Conservation (phyloP, 2,888 invertebrate species). For the Folsomia manolachei region DNA sequence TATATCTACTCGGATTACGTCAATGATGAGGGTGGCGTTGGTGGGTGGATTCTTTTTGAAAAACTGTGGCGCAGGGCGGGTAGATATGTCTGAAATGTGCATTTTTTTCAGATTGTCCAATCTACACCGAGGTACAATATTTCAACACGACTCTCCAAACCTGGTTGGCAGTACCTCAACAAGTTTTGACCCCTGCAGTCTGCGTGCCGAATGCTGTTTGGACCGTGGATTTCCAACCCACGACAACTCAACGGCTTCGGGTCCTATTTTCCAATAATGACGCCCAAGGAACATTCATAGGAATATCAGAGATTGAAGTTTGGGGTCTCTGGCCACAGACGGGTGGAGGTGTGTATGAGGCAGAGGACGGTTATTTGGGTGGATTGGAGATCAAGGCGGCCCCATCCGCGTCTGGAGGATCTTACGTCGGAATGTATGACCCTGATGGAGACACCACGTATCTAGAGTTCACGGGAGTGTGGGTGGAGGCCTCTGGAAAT, state of each 20-base stretch:
- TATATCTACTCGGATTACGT: slow-evolving; percentile 39
- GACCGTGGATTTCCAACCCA: slow-evolving; percentile 38
- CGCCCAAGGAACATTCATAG: slow-evolving; percentile 39
- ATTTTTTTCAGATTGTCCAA: slow-evolving; percentile 43
- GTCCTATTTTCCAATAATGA: slow-evolving; percentile 37
- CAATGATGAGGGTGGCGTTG: slow-evolving; percentile 30
- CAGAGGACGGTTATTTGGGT: slow-evolving; percentile 43
- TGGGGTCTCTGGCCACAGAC: slow-evolving; percentile 48
- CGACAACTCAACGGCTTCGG: slow-evolving; percentile 35
- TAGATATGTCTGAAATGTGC: background rate
- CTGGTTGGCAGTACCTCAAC: slow-evolving; percentile 32
- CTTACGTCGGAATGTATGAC: slow-evolving; percentile 38
- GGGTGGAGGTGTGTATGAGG: slow-evolving; percentile 33
- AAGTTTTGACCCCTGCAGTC: slow-evolving; percentile 20
- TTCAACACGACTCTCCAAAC: slow-evolving; percentile 4
- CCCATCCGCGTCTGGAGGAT: slow-evolving; percentile 33
- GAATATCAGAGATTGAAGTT: slow-evolving; percentile 46
- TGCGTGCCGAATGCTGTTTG: slow-evolving; percentile 43
- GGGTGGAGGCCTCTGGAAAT: slow-evolving; percentile 36
- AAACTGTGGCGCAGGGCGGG: no score
- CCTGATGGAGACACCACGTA: slow-evolving; percentile 15
- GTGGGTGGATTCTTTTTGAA: no score
- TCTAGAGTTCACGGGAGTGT: slow-evolving; percentile 46
- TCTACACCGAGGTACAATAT: slow-evolving; percentile 31
- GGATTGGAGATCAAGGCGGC: slow-evolving; percentile 28